Conservation (phyloP, 2,888 invertebrate species). For the Pristionchus fissidentatus region DNA sequence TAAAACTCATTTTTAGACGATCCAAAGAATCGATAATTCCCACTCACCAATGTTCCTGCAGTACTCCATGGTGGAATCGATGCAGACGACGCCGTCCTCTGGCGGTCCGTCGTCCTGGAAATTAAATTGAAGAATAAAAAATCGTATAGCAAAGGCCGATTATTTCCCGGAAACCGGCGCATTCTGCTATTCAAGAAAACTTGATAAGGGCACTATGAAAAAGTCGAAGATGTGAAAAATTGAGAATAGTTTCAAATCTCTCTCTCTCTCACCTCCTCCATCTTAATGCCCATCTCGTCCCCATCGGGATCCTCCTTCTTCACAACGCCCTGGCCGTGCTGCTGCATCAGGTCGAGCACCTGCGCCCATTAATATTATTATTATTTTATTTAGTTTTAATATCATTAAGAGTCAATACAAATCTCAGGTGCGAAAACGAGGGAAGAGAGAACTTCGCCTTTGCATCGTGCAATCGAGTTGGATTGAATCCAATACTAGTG, state of each 20-base stretch:
- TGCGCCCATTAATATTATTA: background rate
- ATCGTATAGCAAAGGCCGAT: background rate
- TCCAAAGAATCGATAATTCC: background rate
- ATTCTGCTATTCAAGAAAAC: too few relatives aligned
- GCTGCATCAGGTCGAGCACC: constrained; percentile 50
- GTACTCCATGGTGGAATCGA: constrained; percentile 74
- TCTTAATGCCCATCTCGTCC: constrained; percentile 15
- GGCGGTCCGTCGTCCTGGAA: background rate
- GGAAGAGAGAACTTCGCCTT: too few relatives aligned
- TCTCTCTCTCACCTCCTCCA: constrained; percentile 6
- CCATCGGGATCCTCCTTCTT: constrained; percentile 46
- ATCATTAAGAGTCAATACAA: too few relatives aligned
- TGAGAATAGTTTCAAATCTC: background rate
- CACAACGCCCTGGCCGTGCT: constrained; percentile 47
- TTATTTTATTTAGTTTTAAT: background rate
- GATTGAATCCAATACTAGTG: too few relatives aligned
- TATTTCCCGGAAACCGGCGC: too few relatives aligned
- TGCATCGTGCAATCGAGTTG: too few relatives aligned
- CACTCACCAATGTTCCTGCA: constrained; percentile 70
- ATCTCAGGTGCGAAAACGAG: too few relatives aligned
- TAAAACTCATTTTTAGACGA: too few relatives aligned
- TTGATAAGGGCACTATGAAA: too few relatives aligned
- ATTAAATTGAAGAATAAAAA: background rate
- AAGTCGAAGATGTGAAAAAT: too few relatives aligned
- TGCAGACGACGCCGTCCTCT: constrained; percentile 59